Percentiles rank a stretch among this genome's conserved stretches.
Conservation (phyloP, 1,140 invertebrate genomes). For the Lordiphosa clarofinis region DNA sequence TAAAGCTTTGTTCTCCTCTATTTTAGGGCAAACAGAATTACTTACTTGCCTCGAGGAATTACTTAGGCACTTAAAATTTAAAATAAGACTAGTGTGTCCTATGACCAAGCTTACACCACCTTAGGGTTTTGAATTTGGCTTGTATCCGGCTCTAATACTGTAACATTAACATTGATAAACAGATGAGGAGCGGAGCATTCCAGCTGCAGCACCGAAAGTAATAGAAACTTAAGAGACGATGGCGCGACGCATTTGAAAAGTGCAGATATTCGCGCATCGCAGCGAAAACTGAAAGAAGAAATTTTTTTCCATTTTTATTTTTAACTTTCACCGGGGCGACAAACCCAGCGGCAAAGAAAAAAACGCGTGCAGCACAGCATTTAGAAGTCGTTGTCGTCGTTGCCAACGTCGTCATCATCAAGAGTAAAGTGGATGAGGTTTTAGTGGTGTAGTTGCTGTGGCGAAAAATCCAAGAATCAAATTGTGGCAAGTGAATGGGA, state of each 20-base stretch:
- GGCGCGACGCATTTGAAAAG: constrained; percentile 41
- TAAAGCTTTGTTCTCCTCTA: too few species aligned
- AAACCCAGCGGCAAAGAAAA: constrained; percentile 34
- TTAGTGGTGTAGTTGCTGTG: constrained; percentile 19
- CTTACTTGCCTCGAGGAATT: too few species aligned
- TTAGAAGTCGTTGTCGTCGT: constrained; percentile 52
- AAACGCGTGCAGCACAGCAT: constrained; percentile 43
- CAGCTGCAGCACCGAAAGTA: constrained; percentile 46
- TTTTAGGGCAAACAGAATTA: too few species aligned
- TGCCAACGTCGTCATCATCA: constrained; percentile 24
- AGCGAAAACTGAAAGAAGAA: constrained; percentile 68
- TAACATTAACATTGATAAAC: constrained; percentile 72
- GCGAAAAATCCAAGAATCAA: constrained; percentile 28
- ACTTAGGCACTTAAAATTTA: too few species aligned
- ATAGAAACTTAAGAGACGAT: constrained; percentile 47
- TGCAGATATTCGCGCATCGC: constrained; percentile 34
- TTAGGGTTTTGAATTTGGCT: not conserved
- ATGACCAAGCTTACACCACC: too few species aligned
- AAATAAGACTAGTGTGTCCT: too few species aligned
- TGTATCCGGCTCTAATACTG: constrained; percentile 50
- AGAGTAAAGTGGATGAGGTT: constrained; percentile 23
- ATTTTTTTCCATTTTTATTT: constrained; percentile 38
- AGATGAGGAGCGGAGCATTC: too few species aligned
- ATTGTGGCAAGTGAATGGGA: constrained; percentile 49
- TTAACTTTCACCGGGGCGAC: constrained; percentile 51